A percentile compares a stretch with the other conserved stretches of the same genome.
Conservation (phyloP, 2,888 invertebrate species). For the Conistra vaccinii region DNA sequence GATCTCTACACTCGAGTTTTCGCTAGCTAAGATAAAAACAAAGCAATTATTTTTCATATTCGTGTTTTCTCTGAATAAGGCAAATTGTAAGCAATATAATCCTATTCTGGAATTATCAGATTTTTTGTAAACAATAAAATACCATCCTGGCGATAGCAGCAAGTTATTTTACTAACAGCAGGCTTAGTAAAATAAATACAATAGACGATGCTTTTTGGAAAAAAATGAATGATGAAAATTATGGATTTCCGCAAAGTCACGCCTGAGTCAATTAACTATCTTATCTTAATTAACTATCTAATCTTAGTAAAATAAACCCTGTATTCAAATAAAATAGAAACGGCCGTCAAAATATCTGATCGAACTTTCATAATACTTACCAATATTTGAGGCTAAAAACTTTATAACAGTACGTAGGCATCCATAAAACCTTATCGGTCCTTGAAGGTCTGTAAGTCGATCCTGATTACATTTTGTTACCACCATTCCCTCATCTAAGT, state of each 20-base stretch:
- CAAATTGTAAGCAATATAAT: neutral
- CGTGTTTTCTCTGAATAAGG: neutral
- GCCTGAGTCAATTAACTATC: too few relatives aligned
- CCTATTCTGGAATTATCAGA: neutral
- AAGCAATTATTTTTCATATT: slow-evolving; percentile 11
- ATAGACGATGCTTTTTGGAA: too few relatives aligned
- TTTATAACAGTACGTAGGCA: slow-evolving; percentile 19
- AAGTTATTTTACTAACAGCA: neutral
- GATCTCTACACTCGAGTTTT: slow-evolving; percentile 1
- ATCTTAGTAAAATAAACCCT: neutral
- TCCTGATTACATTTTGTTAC: slow-evolving; percentile 54
- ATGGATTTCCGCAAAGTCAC: too few relatives aligned
- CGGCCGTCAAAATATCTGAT: slow-evolving; percentile 8
- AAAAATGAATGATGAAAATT: too few relatives aligned
- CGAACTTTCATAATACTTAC: slow-evolving; percentile 10
- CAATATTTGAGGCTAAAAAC: slow-evolving; percentile 28
- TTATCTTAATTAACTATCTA: too few relatives aligned
- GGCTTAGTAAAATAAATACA: neutral
- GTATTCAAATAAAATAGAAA: slow-evolving; percentile 14
- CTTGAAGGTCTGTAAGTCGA: slow-evolving; percentile 45
- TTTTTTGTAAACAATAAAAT: neutral
- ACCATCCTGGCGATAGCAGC: neutral
- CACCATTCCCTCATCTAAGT: slow-evolving; percentile 32
- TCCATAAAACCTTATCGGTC: slow-evolving; percentile 46
- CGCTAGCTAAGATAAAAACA: neutral